A percentile compares a stretch with the other conserved stretches of the same genome.
phyloP scores from a whole-genome alignment of 1,140 invertebrate genomes.

The Anagrus nilaparvatae region DNA sequence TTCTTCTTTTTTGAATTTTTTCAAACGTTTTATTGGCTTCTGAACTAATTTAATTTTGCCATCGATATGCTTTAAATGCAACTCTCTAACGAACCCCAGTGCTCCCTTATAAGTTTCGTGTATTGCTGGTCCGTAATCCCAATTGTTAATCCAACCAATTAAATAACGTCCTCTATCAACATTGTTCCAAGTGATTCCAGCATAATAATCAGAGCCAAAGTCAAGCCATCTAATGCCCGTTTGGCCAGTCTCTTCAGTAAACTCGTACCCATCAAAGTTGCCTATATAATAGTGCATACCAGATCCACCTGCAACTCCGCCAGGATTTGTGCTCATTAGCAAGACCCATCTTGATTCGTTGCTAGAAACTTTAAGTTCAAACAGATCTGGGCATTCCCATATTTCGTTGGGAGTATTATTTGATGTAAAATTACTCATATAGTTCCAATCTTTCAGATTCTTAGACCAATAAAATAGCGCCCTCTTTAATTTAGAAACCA shows the following conservation, averaged over 20 bases:
- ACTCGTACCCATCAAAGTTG: conserved; percentile 1
- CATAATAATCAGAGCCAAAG: conserved; percentile 7
- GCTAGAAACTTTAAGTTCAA: no score
- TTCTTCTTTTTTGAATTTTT: not conserved
- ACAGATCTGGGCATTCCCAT: no score
- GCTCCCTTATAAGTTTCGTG: not conserved
- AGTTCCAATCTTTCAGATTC: no score
- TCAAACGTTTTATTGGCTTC: not conserved
- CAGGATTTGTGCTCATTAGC: conserved; percentile 2
- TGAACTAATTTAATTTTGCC: not conserved
- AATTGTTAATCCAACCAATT: conserved; percentile 5
- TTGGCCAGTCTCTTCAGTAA: not conserved
- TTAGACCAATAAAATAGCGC: no score
- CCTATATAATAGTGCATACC: conserved; percentile 9
- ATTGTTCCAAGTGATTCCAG: conserved; percentile 7
- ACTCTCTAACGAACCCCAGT: not conserved
- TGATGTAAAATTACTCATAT: no score
- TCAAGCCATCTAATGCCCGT: conserved; percentile 1
- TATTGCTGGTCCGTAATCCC: conserved; percentile 3
- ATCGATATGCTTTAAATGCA: not conserved
- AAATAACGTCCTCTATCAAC: not conserved
- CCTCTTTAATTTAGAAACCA: no score
- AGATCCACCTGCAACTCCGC: not conserved
- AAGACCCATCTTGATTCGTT: not conserved
- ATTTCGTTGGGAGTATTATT: no score